Conservation (phyloP, 2,888 invertebrate genomes). For the Eudemis profundana region DNA sequence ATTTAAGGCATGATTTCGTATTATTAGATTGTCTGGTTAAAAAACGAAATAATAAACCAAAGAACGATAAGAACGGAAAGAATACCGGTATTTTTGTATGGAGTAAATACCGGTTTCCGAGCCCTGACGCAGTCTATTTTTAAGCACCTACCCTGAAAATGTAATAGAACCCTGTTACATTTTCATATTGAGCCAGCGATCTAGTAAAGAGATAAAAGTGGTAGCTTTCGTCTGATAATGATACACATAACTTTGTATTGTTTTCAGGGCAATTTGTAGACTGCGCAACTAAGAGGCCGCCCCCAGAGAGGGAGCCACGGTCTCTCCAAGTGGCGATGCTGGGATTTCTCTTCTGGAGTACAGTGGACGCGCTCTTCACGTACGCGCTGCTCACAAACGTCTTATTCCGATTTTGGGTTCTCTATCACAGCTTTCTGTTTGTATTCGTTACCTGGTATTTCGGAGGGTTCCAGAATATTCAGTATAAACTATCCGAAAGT, state of each 20-base stretch:
- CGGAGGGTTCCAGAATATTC: conserved; percentile 86
- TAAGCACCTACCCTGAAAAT: too few relatives aligned
- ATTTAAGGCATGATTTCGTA: too few relatives aligned
- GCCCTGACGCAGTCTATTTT: too few relatives aligned
- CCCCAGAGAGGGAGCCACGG: conserved; percentile 60
- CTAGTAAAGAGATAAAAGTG: too few relatives aligned
- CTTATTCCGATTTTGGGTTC: conserved; percentile 83
- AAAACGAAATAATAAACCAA: too few relatives aligned
- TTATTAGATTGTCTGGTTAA: too few relatives aligned
- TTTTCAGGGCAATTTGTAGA: conserved; percentile 73
- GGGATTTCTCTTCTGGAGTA: conserved; percentile 88
- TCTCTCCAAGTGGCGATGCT: conserved; percentile 63
- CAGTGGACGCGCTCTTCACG: conserved; percentile 79
- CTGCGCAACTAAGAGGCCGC: conserved; percentile 58
- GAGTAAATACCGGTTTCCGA: too few relatives aligned
- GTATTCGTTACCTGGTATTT: conserved; percentile 82
- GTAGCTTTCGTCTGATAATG: not conserved
- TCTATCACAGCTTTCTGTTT: conserved; percentile 83
- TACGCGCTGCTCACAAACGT: conserved; percentile 73
- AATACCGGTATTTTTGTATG: too few relatives aligned
- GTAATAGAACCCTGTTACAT: too few relatives aligned
- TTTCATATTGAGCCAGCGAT: too few relatives aligned
- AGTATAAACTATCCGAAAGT: conserved; percentile 79
- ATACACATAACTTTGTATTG: not conserved
- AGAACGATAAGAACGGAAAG: too few relatives aligned